Conservation (phyloP, 2,888 invertebrate species). For the Helobdella robusta region DNA sequence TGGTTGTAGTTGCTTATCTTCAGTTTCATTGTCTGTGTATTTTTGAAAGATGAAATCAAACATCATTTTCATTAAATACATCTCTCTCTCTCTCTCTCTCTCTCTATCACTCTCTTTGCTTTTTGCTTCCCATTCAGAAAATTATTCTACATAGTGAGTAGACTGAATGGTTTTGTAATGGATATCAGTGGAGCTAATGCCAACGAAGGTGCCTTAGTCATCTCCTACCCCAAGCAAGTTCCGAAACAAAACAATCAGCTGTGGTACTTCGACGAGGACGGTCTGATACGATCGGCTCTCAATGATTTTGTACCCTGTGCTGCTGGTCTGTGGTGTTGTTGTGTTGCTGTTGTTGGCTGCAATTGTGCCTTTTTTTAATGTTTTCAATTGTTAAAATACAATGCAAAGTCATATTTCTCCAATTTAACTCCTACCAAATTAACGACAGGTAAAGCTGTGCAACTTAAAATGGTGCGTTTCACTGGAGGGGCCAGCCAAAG, state of each 20-base stretch:
- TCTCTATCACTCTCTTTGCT: neutral
- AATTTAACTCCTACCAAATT: too few relatives aligned
- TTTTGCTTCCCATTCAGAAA: neutral
- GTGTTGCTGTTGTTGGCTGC: neutral
- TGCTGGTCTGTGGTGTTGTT: constrained; percentile 6
- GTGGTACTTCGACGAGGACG: constrained; percentile 29
- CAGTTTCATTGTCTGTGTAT: neutral
- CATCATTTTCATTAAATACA: neutral
- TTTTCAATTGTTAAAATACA: neutral
- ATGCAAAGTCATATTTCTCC: too few relatives aligned
- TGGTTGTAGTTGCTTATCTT: neutral
- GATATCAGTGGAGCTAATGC: constrained; percentile 11
- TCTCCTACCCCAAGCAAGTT: constrained; percentile 4
- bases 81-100: neutral
- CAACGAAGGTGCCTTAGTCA: constrained; percentile 16
- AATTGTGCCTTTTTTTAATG: neutral
- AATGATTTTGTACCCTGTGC: constrained; percentile 25
- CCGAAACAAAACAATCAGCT: constrained; percentile 22
- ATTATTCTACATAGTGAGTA: constrained; percentile 15
- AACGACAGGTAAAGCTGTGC: constrained; percentile 10
- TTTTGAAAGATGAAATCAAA: neutral
- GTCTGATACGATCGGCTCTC: constrained; percentile 25
- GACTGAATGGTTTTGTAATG: constrained; percentile 19
- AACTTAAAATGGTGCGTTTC: constrained; percentile 4
- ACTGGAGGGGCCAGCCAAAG: constrained; percentile 17